Evolutionary conservation across 2,888 invertebrate genomes (phyloP), one percentile per base, ranked within the genome.

Genomic region (Phyllotreta cruciferae): DNA sequence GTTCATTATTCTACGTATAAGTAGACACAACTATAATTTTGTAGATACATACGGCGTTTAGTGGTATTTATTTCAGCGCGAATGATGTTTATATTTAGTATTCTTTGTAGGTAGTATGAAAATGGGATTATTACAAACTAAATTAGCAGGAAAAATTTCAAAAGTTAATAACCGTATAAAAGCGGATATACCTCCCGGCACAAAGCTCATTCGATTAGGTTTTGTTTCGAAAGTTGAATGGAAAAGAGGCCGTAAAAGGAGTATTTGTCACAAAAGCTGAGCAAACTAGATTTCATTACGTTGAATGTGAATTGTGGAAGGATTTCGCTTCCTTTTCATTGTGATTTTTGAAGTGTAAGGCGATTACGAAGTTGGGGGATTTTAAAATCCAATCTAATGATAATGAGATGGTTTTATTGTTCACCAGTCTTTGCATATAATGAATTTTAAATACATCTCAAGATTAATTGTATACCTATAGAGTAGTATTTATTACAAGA

Each of bases 221-320:
- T 60, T 58, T 60, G 60, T 60, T 60, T 60, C 60, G 37, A 60
- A 36, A 37, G 36, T 45, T 53, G 60, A 60, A 60, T 60, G 44
- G 52, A 60, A 50, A 36, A 50, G 50, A 50, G 53, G 24, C 60
- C 53, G 60, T 52, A 44, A 62, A 24, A 62, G 52, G 62, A 35
- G 56, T 62, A 62, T 62, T 56, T 62, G 62, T 62, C 56, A 56
- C 62, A 62, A 62, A 62, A 56, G 56, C 56, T 38, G 36, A 42
- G 50, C 37, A 62, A 62, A 62, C 56, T 62, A 56, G 52, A 56
- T 62, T 62, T 62, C 56, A 56, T 56, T 56, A 56, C 42, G 52
- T 38, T 62, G 52, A 62, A 62, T 56, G 62, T 52, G 62, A 62
- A 56, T 56, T 56, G 56, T 60, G 45, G 62, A 56, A 38, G 52